Evolutionary conservation across 23 tunicate species (phyloP), one percentile per base, ranked within the genome.

Genomic region (Trididemnum miniatum): DNA sequence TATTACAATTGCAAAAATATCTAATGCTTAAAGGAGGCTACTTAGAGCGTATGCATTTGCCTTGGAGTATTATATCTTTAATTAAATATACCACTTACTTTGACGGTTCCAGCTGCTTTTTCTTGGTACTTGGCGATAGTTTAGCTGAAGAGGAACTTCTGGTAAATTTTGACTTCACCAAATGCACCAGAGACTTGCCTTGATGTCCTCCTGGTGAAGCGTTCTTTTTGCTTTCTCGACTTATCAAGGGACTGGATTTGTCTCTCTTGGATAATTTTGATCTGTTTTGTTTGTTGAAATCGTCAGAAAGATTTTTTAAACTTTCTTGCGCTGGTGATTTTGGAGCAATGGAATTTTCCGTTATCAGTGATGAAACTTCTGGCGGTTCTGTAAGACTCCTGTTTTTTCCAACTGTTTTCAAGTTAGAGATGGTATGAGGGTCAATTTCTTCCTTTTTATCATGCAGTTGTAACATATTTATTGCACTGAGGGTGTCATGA

Each of bases 161-260:
- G 5, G 77, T 63, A 34, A 89, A 83, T 37, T 89, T 89, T 32
- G 94, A 51, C 52, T 89, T 89, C 88, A 89, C 78, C 1, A 89
- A n/a, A 60, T 71, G 59, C n/a, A 78, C 85, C 18, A 87, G 78
- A 1, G 90, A 83, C 49, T 64, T 81, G 0, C 74, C 36, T 23
- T 81, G 76, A 7, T 39, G 33, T 4, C 49, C n/a, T n/a, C 63
- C 50, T 3, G 83, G 36, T 5, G 38, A 35, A 7, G 22, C 37
- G 37, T 86, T 78, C 71, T 78, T 79, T 0, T 29, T 37, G n/a
- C 24, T 35, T 64, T 50, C 31, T 27, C 38, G 49, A 9, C 29
- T 9, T 20, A 31, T 33, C 7, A 31, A 4, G 3, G 57, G 28
- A 25, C 20, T 27, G 59, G 59, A 37, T 73, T 40, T 73, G 7